Evolutionary conservation across 2,888 invertebrate species (phyloP).

Genomic region (Mythimna impura): DNA sequence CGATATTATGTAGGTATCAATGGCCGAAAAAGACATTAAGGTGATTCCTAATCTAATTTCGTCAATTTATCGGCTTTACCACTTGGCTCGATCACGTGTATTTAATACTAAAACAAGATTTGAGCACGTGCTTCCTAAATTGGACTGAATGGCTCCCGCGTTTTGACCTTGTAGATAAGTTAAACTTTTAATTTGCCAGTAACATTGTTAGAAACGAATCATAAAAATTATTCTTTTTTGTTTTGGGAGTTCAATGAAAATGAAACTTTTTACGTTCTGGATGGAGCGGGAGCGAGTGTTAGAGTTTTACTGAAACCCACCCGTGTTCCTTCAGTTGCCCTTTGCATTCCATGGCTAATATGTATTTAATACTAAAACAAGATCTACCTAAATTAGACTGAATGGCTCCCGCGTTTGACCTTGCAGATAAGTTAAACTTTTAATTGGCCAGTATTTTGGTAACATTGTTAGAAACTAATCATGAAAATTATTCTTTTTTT

Average conservation of each 20-base stretch:
- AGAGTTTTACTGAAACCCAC: no score
- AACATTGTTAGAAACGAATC: background rate
- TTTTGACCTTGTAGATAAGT: constrained; percentile 14
- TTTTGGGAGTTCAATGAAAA: no score
- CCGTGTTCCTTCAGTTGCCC: no score
- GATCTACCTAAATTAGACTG: constrained; percentile 15
- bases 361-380: constrained; percentile 41
- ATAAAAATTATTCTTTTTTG: background rate
- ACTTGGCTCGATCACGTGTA: constrained; percentile 48
- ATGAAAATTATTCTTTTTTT: background rate
- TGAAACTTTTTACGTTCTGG: no score
- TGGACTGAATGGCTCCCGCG: constrained; percentile 16
- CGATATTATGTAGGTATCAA: constrained; percentile 3
- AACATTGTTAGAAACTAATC: background rate
- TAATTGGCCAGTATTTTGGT: background rate
- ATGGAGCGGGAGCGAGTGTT: no score
- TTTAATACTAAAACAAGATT: constrained; percentile 40
- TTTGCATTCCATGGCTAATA: no score
- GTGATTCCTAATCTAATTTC: constrained; percentile 51
- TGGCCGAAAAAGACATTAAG: constrained; percentile 24
- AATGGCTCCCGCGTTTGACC: constrained; percentile 26
- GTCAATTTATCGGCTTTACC: constrained; percentile 44
- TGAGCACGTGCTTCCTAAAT: constrained; percentile 44
- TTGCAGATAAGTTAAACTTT: no score
- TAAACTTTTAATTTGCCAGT: background rate